Percentiles rank a stretch among this genome's conserved stretches.
Evolutionary conservation across 2,797 vertebrate species (phyloP).

Genomic region (Karalla daura): DNA sequence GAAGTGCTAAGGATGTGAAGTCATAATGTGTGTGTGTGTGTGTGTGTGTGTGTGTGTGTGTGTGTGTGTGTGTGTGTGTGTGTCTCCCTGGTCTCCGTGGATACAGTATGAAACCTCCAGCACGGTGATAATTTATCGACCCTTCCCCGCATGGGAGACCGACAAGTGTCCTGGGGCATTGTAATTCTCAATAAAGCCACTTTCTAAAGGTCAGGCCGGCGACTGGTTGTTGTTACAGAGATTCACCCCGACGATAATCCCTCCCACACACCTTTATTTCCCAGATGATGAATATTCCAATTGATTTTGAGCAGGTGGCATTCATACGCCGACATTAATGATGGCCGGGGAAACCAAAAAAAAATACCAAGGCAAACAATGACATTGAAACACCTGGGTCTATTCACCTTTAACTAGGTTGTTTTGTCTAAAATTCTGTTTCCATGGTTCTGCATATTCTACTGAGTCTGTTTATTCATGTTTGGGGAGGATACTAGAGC

Average conservation of each 20-base stretch:
- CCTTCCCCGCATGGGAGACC: constrained; percentile 47
- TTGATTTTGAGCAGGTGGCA: constrained; percentile 35
- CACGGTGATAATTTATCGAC: constrained; percentile 68
- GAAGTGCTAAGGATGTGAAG: no score
- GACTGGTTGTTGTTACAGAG: constrained; percentile 38
- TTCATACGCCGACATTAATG: constrained; percentile 23
- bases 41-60: constrained; percentile 22
- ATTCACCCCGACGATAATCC: constrained; percentile 22
- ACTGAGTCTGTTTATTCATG: constrained; percentile 59
- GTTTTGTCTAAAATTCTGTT: constrained; percentile 56
- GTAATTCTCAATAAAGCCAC: constrained; percentile 63
- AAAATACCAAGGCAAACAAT: constrained; percentile 31
- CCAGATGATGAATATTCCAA: constrained; percentile 28
- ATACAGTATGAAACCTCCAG: constrained; percentile 66
- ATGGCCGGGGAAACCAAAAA: no score
- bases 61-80: constrained; percentile 12
- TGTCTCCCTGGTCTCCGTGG: constrained; percentile 59
- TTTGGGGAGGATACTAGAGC: constrained; percentile 49
- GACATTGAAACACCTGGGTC: constrained; percentile 40
- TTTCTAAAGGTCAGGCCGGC: constrained; percentile 64
- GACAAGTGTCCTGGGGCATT: constrained; percentile 58
- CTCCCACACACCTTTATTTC: constrained; percentile 3
- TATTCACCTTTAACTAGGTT: constrained; percentile 49
- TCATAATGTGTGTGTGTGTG: constrained; percentile 3
- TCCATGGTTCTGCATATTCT: constrained; percentile 66